These are phyloP conservation scores for Cyanocitta stelleri DNA, from an alignment of 2,113 vertebrate species.

Conservation along the genomic window DNA sequence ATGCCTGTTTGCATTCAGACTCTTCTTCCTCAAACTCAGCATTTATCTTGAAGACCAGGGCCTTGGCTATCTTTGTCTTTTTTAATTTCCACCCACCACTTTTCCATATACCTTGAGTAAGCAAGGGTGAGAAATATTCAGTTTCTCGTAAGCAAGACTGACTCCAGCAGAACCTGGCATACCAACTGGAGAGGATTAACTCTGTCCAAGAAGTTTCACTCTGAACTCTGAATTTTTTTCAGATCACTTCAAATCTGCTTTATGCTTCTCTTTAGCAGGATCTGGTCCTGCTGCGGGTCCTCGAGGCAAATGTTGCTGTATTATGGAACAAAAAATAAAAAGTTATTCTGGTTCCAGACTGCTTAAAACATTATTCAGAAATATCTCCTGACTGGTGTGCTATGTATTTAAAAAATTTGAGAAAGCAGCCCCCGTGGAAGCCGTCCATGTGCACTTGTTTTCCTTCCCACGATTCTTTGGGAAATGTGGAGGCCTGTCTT, in stretches of 20 bases:
- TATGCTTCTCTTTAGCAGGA: neutral
- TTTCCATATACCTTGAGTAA: neutral
- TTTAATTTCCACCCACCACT: neutral
- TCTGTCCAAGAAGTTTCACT: neutral
- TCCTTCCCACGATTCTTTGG: neutral
- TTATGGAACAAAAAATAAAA: neutral
- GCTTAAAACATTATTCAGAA: neutral
- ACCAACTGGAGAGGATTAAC: neutral
- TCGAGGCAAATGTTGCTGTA: neutral
- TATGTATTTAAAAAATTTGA: neutral
- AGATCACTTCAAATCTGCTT: neutral
- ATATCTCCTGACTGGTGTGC: neutral
- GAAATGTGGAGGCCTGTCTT: neutral
- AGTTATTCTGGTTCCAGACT: neutral
- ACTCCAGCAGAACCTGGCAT: neutral
- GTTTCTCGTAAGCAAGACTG: rapidly evolving
- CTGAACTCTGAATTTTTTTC: neutral
- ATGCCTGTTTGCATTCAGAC: neutral
- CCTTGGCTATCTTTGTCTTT: neutral
- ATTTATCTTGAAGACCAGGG: neutral
- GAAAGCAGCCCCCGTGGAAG: neutral
- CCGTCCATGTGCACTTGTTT: neutral
- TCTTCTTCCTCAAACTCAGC: neutral
- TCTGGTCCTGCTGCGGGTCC: neutral
- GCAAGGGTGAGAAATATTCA: neutral